Evolutionary conservation across 2,113 vertebrate genomes (phyloP).

Genomic region (Enhydra lutris): DNA sequence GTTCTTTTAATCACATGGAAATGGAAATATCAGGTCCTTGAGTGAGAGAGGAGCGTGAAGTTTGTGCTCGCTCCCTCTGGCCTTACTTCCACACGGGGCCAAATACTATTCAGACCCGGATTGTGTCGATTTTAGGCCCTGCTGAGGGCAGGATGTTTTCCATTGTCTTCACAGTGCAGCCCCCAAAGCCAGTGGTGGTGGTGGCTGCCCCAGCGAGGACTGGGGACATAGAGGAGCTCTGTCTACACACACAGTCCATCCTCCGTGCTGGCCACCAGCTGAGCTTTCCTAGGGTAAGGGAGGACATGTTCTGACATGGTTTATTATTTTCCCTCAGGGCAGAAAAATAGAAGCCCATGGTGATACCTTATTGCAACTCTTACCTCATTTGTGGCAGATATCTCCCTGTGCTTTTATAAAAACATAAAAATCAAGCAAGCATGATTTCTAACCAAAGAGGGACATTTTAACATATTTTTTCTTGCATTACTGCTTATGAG

Average conservation of each 20-base stretch:
- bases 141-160: not conserved
- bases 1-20: not conserved
- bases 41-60: not conserved
- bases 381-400: not conserved
- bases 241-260: not conserved
- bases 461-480: not conserved
- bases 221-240: not conserved
- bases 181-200: rapidly evolving
- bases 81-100: not conserved
- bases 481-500: not conserved
- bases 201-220: not conserved
- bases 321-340: not conserved
- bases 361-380: not conserved
- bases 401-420: not conserved
- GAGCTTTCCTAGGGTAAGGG: not conserved
- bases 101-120: not conserved
- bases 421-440: slow-evolving; percentile 29
- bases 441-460: slow-evolving; percentile 13
- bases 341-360: not conserved
- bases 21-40: not conserved
- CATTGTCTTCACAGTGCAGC: not conserved
- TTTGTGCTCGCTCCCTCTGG: rapidly evolving
- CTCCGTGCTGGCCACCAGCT: not conserved
- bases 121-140: not conserved
- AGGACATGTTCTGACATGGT: not conserved